Evolutionary conservation across 2,888 invertebrate genomes (phyloP), one percentile per base, ranked within the genome.

Genomic region (Leucophenga maculata): DNA sequence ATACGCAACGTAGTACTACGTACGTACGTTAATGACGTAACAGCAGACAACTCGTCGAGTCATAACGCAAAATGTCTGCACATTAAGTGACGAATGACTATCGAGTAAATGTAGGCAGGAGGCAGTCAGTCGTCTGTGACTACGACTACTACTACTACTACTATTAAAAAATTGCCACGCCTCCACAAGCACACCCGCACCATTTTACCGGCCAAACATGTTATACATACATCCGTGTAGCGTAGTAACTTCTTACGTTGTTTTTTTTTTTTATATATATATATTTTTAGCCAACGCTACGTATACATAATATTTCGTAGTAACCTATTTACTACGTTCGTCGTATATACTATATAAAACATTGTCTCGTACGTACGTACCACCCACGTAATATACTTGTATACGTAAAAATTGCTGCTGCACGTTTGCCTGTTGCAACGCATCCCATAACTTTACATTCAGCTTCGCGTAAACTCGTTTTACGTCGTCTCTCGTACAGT

Each of bases 271-370:
- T n/a, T n/a, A 26, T 26, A 26, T 26, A 26, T 26, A 26, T 26
- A 26, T 26, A 26, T 39, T 6, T 39, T 6, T 11, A 11, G 39
- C 39, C 8, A 11, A 39, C 39, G 11, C 39, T 39, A 6, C 39
- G 39, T 39, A 39, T 39, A 39, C 39, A 39, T 39, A 39, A 39
- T 39, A 39, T 39, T 59, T 50, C 83, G 80, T 81, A 81, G 80
- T 81, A 81, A 81, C 80, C 80, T 83, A 81, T 77, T 82, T 81
- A 83, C 83, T 78, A 64, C 48, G 48, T 50, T n/a, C 32, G 54
- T 65, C 18, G 54, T 18, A 18, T 60, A 59, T 32, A n/a, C n/a
- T n/a, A 22, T 31, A 52, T n/a, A 57, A 31, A 22, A 9, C 57
- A 3, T 26, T 26, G 26, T n/a, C n/a, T n/a, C n/a, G n/a, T n/a